These are phyloP conservation scores for Dryocosmus kuriphilus DNA, from an alignment of 2,888 invertebrate genomes.

Conservation along the genomic window DNA sequence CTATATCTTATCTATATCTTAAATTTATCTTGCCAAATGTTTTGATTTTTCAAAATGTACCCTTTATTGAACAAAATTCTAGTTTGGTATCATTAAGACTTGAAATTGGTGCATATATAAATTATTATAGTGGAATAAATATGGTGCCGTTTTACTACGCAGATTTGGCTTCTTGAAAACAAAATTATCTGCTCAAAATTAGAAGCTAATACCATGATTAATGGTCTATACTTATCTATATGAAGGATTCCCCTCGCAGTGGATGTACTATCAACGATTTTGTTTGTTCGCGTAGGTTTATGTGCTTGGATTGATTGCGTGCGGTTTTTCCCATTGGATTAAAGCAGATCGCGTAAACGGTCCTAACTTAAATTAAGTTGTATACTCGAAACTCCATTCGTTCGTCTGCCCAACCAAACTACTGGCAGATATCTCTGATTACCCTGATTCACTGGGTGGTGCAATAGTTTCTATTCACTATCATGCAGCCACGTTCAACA, in stretches of 20 bases:
- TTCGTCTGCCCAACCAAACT: conserved; percentile 60
- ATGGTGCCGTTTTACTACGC: too few species aligned
- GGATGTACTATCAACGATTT: background rate
- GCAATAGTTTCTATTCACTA: conserved; percentile 52
- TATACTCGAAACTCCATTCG: conserved; percentile 57
- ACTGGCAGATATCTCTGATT: conserved; percentile 66
- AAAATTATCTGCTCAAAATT: background rate
- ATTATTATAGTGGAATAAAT: too few species aligned
- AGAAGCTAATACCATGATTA: background rate
- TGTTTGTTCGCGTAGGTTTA: background rate
- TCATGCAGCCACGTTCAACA: conserved; percentile 52
- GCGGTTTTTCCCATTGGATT: conserved; percentile 19
- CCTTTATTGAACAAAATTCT: too few species aligned
- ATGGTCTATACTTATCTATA: background rate
- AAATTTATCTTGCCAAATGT: too few species aligned
- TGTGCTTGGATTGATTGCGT: conserved; percentile 8
- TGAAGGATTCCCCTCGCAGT: background rate
- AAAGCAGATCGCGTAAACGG: conserved; percentile 50
- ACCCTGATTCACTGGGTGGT: conserved; percentile 63
- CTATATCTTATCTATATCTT: too few species aligned
- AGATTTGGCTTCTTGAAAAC: background rate
- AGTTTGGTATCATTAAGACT: too few species aligned
- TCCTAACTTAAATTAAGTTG: conserved; percentile 69
- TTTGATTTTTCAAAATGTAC: too few species aligned
- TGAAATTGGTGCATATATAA: too few species aligned